phyloP scores from a whole-genome alignment of 2,888 invertebrate species.

The Endotricha flammealis region DNA sequence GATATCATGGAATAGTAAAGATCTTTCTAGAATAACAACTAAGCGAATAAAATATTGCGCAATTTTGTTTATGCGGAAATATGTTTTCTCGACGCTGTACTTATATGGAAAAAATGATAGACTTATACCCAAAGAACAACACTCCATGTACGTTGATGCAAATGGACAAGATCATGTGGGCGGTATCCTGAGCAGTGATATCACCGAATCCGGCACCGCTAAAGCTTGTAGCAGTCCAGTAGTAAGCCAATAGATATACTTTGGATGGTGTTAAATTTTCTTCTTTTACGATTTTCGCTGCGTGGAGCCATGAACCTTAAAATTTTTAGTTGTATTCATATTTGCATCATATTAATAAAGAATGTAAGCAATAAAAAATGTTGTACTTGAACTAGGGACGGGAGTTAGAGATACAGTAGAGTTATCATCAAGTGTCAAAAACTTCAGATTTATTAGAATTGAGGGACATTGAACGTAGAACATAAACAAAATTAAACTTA shows the following conservation, averaged over 20 bases:
- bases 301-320: slow-evolving; percentile 64
- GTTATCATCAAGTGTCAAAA: too few relatives aligned
- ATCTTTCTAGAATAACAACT: too few relatives aligned
- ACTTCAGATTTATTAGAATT: too few relatives aligned
- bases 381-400: too few relatives aligned
- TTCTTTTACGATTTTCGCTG: slow-evolving; percentile 38
- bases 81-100: slow-evolving; percentile 3
- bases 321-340: too few relatives aligned
- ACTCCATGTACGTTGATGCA: slow-evolving; percentile 63
- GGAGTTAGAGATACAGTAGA: too few relatives aligned
- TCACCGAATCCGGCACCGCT: slow-evolving; percentile 72
- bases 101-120: slow-evolving; percentile 16
- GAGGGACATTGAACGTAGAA: too few relatives aligned
- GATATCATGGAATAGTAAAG: too few relatives aligned
- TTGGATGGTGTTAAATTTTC: slow-evolving; percentile 43
- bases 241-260: slow-evolving; percentile 64
- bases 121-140: slow-evolving; percentile 64
- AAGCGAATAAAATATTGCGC: slow-evolving; percentile 6
- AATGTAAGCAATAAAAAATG: too few relatives aligned
- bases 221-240: slow-evolving; percentile 67
- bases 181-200: slow-evolving; percentile 58
- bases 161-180: slow-evolving; percentile 60
- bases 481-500: slow-evolving; percentile 20
- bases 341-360: too few relatives aligned
- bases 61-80: background rate